Evolutionary conservation across 2,888 invertebrate species (phyloP), one percentile per base, ranked within the genome.

Genomic region (Adineta ricciae): DNA sequence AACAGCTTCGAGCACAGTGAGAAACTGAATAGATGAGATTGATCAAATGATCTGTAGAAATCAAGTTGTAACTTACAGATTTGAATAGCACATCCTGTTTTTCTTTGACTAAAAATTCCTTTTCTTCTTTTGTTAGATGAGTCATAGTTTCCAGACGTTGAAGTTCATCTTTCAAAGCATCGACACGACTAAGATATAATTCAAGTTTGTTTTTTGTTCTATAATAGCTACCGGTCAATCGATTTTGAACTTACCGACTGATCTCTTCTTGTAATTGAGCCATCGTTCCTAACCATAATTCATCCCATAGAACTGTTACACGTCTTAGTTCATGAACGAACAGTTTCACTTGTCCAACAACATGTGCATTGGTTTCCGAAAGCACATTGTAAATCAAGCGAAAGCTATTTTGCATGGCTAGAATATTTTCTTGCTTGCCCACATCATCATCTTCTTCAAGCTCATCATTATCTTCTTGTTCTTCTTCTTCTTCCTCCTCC

Each of bases 301-400:
- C 89, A 86, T 90, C 89, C 89, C 89, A 89, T 2, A 99, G 92
- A 84, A 99, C 91, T 83, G 96, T 96, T 85, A 98, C 95, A 86
- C 97, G 93, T 86, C 96, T 93, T 86, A 99, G 91, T 91, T 98
- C 97, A 88, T 94, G 94, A 0, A 97, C 96, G 86, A 98, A 92
- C 86, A 95, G 92, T 90, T 95, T 94, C 0, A 97, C 96, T 91
- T 97, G 96, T 50, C 93, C 92, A 56, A 97, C 95, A 27, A 96
- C 95, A 36, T 83, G 52, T 41, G 73, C 54, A 82, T 84, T 86
- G 36, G 83, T 82, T 50, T 86, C 78, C 50, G 72, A 78, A 8
- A 85, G 50, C 9, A 82, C 83, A 38, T 84, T 46, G n/a, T 83
- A 73, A 7, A 85, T 46, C 50, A 83, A 82, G 52, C 72, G 41